These are phyloP conservation scores for Mustelus asterias DNA, from an alignment of 2,113 vertebrate genomes.

Conservation along the genomic window DNA sequence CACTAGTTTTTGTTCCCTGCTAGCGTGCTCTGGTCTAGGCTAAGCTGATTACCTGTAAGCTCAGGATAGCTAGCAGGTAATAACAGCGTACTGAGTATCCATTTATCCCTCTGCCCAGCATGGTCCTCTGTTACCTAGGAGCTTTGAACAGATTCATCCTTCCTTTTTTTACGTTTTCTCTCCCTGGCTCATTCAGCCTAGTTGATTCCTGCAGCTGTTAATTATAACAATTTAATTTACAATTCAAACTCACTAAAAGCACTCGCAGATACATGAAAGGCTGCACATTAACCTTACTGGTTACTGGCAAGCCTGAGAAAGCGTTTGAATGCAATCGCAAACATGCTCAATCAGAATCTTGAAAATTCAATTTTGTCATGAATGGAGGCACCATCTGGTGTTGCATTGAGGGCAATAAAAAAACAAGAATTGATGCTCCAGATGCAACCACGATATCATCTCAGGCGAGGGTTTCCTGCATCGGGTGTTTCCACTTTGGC, in stretches of 20 bases:
- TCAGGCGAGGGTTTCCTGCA: neutral
- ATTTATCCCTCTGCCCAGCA: neutral
- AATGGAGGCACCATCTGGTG: constrained; percentile 14
- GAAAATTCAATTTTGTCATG: neutral
- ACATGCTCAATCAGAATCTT: neutral
- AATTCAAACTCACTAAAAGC: neutral
- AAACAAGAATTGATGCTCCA: neutral
- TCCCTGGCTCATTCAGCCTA: neutral
- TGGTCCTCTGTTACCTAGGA: neutral
- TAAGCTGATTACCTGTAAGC: neutral
- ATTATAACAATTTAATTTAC: constrained; percentile 31
- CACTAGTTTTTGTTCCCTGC: neutral
- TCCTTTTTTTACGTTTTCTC: neutral
- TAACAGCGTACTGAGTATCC: neutral
- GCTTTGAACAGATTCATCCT: neutral
- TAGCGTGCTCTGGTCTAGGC: neutral
- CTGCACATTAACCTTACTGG: neutral
- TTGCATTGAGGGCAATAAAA: neutral
- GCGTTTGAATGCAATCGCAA: constrained; percentile 7
- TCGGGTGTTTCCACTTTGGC: neutral
- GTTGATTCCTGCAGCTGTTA: constrained; percentile 17
- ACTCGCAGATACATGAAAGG: neutral
- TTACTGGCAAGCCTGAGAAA: neutral
- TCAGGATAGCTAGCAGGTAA: neutral
- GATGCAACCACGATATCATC: neutral